These are phyloP conservation scores for Gymnodraco acuticeps DNA, from an alignment of 2,797 vertebrate species.

Conservation along the genomic window DNA sequence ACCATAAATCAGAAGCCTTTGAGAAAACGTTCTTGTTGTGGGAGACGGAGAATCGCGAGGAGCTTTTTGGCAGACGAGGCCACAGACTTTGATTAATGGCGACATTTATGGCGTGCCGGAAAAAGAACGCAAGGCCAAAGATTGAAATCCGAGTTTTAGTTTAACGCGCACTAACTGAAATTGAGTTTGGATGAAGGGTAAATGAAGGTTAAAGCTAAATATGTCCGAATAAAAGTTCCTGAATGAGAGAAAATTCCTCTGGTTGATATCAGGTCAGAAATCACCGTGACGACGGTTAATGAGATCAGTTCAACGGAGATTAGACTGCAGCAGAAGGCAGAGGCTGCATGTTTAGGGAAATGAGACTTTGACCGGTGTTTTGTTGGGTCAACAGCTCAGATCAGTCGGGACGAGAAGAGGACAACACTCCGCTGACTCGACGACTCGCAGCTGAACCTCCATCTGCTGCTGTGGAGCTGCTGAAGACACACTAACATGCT, in stretches of 20 bases:
- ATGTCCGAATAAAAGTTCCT: not conserved
- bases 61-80: conserved; percentile 43
- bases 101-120: conserved; percentile 42
- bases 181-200: conserved; percentile 53
- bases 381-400: conserved; percentile 52
- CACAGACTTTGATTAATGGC: conserved; percentile 59
- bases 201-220: conserved; percentile 38
- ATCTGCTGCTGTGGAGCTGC: conserved; percentile 41
- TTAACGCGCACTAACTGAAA: conserved; percentile 50
- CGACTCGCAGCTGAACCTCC: conserved; percentile 43
- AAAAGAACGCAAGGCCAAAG: conserved; percentile 25
- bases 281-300: not conserved
- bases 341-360: conserved; percentile 39
- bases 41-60: not conserved
- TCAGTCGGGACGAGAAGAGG: conserved; percentile 44
- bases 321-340: conserved; percentile 18
- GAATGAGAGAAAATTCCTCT: conserved; percentile 14
- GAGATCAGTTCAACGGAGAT: conserved; percentile 5
- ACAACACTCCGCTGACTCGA: conserved; percentile 42
- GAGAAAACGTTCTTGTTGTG: conserved; percentile 26
- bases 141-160: conserved; percentile 41
- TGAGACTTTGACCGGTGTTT: conserved; percentile 36
- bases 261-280: conserved; percentile 13
- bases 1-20: conserved; percentile 37
- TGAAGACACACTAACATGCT: not conserved